These are phyloP conservation scores for Spilosoma lubricipeda DNA, from an alignment of 2,888 invertebrate genomes.

Conservation along the genomic window DNA sequence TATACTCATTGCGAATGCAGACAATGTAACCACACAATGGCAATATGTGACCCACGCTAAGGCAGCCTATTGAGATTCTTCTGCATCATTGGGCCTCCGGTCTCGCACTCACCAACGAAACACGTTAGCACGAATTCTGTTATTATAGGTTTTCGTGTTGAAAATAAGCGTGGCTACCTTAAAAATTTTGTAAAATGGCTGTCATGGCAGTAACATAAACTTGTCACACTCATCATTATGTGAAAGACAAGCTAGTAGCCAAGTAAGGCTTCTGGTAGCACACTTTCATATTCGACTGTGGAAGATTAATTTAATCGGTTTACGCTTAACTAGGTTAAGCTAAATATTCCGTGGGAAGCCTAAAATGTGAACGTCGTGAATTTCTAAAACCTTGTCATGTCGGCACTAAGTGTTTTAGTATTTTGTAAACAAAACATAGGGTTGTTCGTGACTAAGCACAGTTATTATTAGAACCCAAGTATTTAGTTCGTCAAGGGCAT, in stretches of 20 bases:
- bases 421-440: not conserved
- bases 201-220: constrained; percentile 21
- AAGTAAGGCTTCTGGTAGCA: constrained; percentile 47
- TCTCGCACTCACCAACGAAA: no score
- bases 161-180: no score
- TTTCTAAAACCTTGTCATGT: not conserved
- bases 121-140: no score
- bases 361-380: not conserved
- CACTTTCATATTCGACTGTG: constrained; percentile 30
- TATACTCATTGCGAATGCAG: no score
- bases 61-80: no score
- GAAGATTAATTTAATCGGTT: constrained; percentile 8
- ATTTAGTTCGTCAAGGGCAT: not conserved
- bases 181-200: not conserved
- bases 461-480: not conserved
- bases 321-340: not conserved
- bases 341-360: not conserved
- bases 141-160: no score
- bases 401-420: not conserved
- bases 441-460: not conserved
- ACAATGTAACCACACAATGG: no score
- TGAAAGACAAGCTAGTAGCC: constrained; percentile 30
- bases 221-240: constrained; percentile 22
- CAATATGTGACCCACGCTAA: no score
- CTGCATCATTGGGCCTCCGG: no score